Base-by-base conservation (phyloP, 2,797 vertebrate genomes). In the Craterocephalus amniculus region DNA sequence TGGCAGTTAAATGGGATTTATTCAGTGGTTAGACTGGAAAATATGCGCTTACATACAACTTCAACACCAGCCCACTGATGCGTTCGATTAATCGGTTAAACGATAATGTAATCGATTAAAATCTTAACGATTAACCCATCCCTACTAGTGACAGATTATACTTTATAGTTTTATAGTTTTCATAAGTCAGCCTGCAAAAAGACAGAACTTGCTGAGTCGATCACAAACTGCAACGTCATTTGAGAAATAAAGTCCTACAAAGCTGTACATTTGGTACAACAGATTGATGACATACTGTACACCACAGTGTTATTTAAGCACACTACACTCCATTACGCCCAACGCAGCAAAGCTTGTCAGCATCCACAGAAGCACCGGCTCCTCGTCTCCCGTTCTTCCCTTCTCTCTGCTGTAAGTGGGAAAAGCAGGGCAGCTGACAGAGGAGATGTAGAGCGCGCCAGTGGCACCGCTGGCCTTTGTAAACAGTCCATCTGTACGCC, bases 371-470 rank as follows among this genome's bases (percentile, higher is more conserved):
- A 4, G 48, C 36, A 9, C 49, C 43, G 43, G 2, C 31, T 65
- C 24, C 51, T 79, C 67, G 3, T 62, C 64, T 70, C 24, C 69
- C 69, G 48, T 56, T 60, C 59, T 75, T 70, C 70, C 43, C 74
- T 58, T 18, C 56, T 67, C 67, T 54, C 69, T 70, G 58, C 74
- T 83, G 78, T 83, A 81, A 83, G 78, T 75, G 70, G 74, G 70
- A 59, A 87, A 89, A 88, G 71, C 84, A 86, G 86, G 83, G 74
- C 89, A 87, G 75, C 89, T 91, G 88, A 90, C 89, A 84, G 78
- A 84, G 72, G 85, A 90, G 80, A 91, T 90, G 77, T 88, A 83
- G 87, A 89, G 80, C 83, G 69, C 60, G 83, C 87, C 88, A 82
- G 81, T 92, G 88, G 87, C 87, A 86, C 78, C 66, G 18, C 83